A percentile compares a stretch with the other conserved stretches of the same genome.
These are phyloP conservation scores for Drosophila multiciliata DNA, from an alignment of 2,888 invertebrate species.

Conservation along the genomic window DNA sequence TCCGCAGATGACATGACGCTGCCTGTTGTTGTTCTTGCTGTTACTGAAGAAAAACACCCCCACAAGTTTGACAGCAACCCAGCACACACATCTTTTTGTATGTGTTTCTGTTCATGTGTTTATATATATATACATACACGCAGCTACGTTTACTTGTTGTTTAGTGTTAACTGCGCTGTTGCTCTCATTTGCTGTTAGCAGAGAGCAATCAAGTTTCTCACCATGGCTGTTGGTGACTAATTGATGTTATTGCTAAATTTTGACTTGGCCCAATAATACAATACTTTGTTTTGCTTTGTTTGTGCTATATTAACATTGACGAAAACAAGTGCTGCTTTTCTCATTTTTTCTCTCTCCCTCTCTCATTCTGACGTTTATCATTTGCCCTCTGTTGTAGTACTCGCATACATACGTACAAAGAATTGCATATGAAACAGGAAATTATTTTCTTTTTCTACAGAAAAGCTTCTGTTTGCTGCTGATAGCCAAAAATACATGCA, in stretches of 20 bases:
- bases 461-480: slow-evolving; percentile 42
- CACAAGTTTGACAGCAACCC: slow-evolving; percentile 31
- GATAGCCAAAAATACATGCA: slow-evolving; percentile 13
- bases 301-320: slow-evolving; percentile 28
- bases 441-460: slow-evolving; percentile 63
- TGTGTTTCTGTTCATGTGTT: neutral
- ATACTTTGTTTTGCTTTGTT: slow-evolving; percentile 39
- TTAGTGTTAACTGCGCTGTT: slow-evolving; percentile 23
- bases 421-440: slow-evolving; percentile 57
- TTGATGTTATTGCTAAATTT: slow-evolving; percentile 51
- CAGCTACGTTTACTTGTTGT: slow-evolving; percentile 12
- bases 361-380: neutral
- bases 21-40: slow-evolving; percentile 7
- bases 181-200: slow-evolving; percentile 43
- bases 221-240: slow-evolving; percentile 52
- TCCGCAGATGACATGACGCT: slow-evolving; percentile 15
- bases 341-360: slow-evolving; percentile 4
- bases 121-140: neutral
- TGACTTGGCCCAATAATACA: slow-evolving; percentile 34
- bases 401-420: neutral
- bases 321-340: slow-evolving; percentile 31
- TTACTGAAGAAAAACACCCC: slow-evolving; percentile 51
- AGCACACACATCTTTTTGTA: neutral
- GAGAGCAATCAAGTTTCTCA: slow-evolving; percentile 32
- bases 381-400: slow-evolving; percentile 14